Conservation (phyloP, 2,888 invertebrate species). For the Andrena dorsata region DNA sequence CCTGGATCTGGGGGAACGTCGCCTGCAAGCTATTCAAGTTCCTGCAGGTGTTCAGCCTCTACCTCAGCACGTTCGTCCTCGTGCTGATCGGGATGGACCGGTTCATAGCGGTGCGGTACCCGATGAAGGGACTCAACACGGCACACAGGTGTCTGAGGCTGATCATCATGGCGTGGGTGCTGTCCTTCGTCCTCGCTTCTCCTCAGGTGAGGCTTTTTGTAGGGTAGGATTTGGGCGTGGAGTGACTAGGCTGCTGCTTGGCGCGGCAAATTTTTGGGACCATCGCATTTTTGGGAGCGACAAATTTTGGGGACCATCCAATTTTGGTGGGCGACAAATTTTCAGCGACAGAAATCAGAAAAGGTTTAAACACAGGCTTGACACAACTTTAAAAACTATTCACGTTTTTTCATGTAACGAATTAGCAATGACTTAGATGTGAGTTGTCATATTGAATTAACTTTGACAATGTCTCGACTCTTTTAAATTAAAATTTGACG, state of each 20-base stretch:
- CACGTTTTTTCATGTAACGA: too few relatives aligned
- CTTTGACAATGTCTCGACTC: too few relatives aligned
- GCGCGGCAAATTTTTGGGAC: background rate
- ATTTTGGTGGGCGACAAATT: too few relatives aligned
- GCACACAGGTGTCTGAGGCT: conserved; percentile 89
- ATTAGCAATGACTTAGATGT: too few relatives aligned
- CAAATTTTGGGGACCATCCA: too few relatives aligned
- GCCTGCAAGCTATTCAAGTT: conserved; percentile 93
- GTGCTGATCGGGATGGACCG: conserved; percentile 94
- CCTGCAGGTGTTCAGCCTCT: conserved; percentile 92
- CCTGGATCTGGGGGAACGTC: conserved; percentile 92
- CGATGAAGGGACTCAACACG: conserved; percentile 89
- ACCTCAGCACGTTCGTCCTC: conserved; percentile 93
- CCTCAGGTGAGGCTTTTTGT: conserved; percentile 90
- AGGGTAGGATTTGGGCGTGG: background rate
- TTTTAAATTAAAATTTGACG: too few relatives aligned
- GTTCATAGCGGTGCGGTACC: conserved; percentile 93
- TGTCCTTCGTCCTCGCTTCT: conserved; percentile 91
- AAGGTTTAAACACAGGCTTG: too few relatives aligned
- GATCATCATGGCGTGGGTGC: conserved; percentile 89
- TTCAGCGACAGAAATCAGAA: too few relatives aligned
- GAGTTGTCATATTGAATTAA: too few relatives aligned
- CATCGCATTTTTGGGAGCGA: too few relatives aligned
- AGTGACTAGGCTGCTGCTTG: background rate
- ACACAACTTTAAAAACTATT: too few relatives aligned